Percentiles rank a stretch among this genome's conserved stretches.
These are phyloP conservation scores for Agrochola lota DNA, from an alignment of 2,888 invertebrate genomes.

Conservation along the genomic window DNA sequence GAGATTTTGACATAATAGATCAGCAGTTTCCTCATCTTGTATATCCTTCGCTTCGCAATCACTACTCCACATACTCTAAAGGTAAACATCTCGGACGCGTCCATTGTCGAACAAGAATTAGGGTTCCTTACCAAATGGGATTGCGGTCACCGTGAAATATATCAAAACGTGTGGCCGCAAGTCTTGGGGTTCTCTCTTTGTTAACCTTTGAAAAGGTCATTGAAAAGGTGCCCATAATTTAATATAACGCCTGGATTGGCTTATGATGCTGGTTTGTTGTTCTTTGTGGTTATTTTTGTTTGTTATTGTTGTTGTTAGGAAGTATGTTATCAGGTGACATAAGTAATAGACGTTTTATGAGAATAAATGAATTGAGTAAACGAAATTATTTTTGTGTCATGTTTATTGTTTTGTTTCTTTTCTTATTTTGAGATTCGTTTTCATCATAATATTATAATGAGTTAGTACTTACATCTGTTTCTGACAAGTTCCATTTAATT, in stretches of 20 bases:
- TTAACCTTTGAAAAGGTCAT: conserved; percentile 65
- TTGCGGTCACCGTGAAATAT: conserved; percentile 72
- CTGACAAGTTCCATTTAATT: neutral
- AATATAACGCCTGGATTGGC: conserved; percentile 53
- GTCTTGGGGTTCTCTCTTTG: conserved; percentile 46
- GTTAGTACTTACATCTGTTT: neutral
- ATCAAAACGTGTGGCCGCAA: conserved; percentile 65
- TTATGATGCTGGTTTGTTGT: conserved; percentile 41
- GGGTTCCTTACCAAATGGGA: conserved; percentile 71
- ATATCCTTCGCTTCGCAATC: conserved; percentile 27
- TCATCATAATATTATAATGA: neutral
- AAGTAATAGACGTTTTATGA: neutral
- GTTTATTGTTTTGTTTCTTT: neutral
- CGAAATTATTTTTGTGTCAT: neutral
- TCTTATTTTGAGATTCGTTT: neutral
- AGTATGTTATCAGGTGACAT: neutral
- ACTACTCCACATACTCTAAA: conserved; percentile 44
- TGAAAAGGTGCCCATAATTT: conserved; percentile 67
- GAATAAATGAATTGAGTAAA: neutral
- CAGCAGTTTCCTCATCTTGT: neutral
- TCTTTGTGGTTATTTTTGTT: conserved; percentile 9
- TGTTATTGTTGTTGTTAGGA: neutral
- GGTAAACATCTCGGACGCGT: conserved; percentile 68
- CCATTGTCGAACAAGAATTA: conserved; percentile 72
- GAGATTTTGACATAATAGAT: neutral